Percentiles rank a stretch among this genome's conserved stretches.
Conservation (phyloP, 1,140 invertebrate species). For the Micrasema minimum region DNA sequence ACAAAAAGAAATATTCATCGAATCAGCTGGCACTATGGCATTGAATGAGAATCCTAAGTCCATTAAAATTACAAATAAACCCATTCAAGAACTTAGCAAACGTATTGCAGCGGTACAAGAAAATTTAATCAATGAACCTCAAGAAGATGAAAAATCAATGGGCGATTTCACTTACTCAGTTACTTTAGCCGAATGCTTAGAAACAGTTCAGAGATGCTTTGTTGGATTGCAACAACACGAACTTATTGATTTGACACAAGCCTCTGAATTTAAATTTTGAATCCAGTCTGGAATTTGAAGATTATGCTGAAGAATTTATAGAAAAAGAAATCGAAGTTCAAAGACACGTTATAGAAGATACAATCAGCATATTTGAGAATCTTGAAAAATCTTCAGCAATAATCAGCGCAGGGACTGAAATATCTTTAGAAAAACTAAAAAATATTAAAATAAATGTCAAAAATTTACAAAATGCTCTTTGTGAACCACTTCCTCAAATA, state of each 20-base stretch:
- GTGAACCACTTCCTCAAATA: constrained; percentile 54
- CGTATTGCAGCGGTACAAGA: constrained; percentile 58
- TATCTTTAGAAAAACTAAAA: constrained; percentile 38
- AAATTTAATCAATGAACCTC: constrained; percentile 52
- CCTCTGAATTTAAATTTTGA: constrained; percentile 43
- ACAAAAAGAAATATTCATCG: constrained; percentile 42
- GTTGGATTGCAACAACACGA: constrained; percentile 49
- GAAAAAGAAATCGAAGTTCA: constrained; percentile 44
- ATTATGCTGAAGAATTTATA: constrained; percentile 45
- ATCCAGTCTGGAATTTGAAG: constrained; percentile 29
- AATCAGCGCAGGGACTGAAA: constrained; percentile 7
- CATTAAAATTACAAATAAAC: constrained; percentile 56
- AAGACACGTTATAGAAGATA: constrained; percentile 42
- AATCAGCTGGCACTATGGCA: constrained; percentile 23
- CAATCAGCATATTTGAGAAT: constrained; percentile 36
- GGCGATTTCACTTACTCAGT: constrained; percentile 48
- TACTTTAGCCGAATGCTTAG: constrained; percentile 51
- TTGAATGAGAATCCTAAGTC: background rate
- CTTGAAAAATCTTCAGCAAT: constrained; percentile 34
- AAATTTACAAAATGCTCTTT: constrained; percentile 54
- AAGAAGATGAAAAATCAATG: constrained; percentile 45
- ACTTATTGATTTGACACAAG: constrained; percentile 45
- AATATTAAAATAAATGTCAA: constrained; percentile 41
- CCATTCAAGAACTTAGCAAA: constrained; percentile 60
- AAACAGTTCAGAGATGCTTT: constrained; percentile 54